These are phyloP conservation scores for Chalcis sispes DNA, from an alignment of 2,888 invertebrate species.

Conservation along the genomic window DNA sequence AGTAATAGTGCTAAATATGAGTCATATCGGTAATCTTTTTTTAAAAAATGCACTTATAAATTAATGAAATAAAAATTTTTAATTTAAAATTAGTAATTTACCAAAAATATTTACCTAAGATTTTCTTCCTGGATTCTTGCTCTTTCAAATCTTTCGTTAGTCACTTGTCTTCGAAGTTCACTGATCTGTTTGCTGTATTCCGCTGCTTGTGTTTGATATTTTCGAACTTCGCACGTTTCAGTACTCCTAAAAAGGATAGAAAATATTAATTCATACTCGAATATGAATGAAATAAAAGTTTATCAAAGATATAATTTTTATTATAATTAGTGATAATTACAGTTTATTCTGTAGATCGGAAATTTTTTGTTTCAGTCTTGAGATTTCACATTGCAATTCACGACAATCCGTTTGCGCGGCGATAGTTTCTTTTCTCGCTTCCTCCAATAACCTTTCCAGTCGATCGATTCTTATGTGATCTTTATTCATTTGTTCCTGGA, in stretches of 20 bases:
- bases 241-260: conserved; percentile 64
- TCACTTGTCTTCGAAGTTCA: conserved; percentile 78
- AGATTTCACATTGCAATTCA: conserved; percentile 81
- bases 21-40: too few species aligned
- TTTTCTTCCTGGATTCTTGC: conserved; percentile 74
- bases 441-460: conserved; percentile 79
- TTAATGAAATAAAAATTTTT: neutral
- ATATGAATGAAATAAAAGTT: conserved; percentile 32
- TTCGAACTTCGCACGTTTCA: conserved; percentile 76
- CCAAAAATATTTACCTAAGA: conserved; percentile 35
- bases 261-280: neutral
- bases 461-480: conserved; percentile 77
- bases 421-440: conserved; percentile 80
- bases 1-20: too few species aligned
- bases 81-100: neutral
- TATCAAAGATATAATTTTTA: conserved; percentile 30
- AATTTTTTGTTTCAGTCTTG: conserved; percentile 79
- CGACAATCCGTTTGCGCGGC: conserved; percentile 81
- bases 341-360: conserved; percentile 77
- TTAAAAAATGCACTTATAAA: too few species aligned
- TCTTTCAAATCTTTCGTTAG: conserved; percentile 78
- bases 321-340: conserved; percentile 70
- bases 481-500: conserved; percentile 75
- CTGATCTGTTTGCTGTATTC: conserved; percentile 78
- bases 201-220: conserved; percentile 78